Evolutionary conservation across 2,888 invertebrate genomes (phyloP).

Genomic region (Abrostola triplasia): DNA sequence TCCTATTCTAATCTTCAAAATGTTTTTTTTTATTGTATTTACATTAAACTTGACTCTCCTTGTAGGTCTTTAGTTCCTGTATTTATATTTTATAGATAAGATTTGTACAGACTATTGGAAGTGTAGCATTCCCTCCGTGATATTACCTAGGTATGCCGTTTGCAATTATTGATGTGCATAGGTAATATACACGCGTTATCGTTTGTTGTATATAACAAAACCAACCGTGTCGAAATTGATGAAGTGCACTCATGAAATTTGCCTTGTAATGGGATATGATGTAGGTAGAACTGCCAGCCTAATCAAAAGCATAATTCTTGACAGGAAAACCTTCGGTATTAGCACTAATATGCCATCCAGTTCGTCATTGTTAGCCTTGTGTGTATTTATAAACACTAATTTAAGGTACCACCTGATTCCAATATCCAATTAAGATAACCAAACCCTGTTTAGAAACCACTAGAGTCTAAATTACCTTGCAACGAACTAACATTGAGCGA

Average conservation of each 20-base stretch:
- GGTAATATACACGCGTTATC: too few relatives aligned
- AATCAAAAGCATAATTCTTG: conserved; percentile 12
- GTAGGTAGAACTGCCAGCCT: not conserved
- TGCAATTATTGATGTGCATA: too few relatives aligned
- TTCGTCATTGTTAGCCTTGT: conserved; percentile 19
- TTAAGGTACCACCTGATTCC: conserved; percentile 10
- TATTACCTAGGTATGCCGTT: too few relatives aligned
- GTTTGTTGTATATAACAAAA: too few relatives aligned
- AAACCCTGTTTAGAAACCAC: not conserved
- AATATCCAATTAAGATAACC: conserved; percentile 1
- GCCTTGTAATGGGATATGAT: not conserved
- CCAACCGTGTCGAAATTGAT: too few relatives aligned
- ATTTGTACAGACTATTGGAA: too few relatives aligned
- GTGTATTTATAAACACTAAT: conserved; percentile 17
- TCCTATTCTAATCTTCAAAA: too few relatives aligned
- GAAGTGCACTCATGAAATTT: not conserved
- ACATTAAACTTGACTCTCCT: too few relatives aligned
- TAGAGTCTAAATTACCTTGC: conserved; percentile 20
- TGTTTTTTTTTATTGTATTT: too few relatives aligned
- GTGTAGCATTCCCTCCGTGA: too few relatives aligned
- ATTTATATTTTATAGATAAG: too few relatives aligned
- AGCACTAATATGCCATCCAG: conserved; percentile 16
- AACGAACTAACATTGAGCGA: not conserved
- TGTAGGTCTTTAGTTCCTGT: too few relatives aligned
- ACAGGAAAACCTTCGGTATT: conserved; percentile 32